A percentile compares a stretch with the other conserved stretches of the same genome.
Conservation (phyloP, 2,888 invertebrate genomes). For the Sarcophaga rosellei region DNA sequence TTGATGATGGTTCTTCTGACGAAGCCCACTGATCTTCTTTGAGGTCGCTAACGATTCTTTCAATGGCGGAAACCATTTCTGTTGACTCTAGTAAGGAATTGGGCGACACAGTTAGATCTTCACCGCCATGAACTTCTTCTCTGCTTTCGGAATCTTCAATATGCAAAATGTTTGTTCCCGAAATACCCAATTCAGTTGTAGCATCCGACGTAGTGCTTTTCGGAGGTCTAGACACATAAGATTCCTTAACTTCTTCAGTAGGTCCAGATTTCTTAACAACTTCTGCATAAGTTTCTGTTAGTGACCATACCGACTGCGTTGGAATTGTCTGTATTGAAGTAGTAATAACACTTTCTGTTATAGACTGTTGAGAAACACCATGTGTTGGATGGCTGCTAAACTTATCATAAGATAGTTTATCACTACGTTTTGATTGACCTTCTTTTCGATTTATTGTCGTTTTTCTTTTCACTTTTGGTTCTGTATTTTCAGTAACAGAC, state of each 20-base stretch:
- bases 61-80: conserved; percentile 66
- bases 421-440: conserved; percentile 28
- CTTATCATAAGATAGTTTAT: conserved; percentile 14
- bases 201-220: neutral
- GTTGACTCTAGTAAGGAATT: conserved; percentile 38
- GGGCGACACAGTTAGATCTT: neutral
- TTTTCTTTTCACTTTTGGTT: conserved; percentile 19
- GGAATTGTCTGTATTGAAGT: conserved; percentile 43
- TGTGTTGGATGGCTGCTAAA: neutral
- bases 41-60: conserved; percentile 56
- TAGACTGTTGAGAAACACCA: neutral
- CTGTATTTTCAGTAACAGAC: neutral
- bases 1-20: conserved; percentile 41
- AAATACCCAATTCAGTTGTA: neutral
- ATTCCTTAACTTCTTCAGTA: conserved; percentile 71
- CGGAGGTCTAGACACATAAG: conserved; percentile 67
- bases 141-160: neutral
- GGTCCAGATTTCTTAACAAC: conserved; percentile 77
- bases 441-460: neutral
- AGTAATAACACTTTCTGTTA: conserved; percentile 30
- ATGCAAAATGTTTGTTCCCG: neutral
- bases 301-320: conserved; percentile 74
- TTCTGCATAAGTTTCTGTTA: conserved; percentile 79
- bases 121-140: neutral
- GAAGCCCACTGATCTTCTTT: conserved; percentile 26